Base-by-base conservation (phyloP, 2,888 invertebrate species). In the Nemurella pictetii region DNA sequence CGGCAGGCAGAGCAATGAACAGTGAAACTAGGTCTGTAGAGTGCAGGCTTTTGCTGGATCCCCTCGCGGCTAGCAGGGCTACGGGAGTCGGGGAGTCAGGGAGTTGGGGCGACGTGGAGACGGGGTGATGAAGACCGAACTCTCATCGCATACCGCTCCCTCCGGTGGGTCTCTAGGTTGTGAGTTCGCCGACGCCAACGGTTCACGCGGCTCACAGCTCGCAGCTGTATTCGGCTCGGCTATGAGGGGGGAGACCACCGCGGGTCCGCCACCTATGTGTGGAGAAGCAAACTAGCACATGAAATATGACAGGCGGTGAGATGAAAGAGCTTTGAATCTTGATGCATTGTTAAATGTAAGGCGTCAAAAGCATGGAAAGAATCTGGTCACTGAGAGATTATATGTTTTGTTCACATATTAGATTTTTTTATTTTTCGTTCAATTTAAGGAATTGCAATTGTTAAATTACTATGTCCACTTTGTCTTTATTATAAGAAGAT, bases 21-120 rank as follows among this genome's bases (percentile, higher is more conserved):
- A 55, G 20, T 55, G 55, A 27, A 75, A 75, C 75, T 75, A 75
- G 75, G 75, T 75, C 75, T 75, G 75, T 75, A 75, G 75, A 28
- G 75, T 75, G 9, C 26, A 12, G 75, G 26, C 20, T 28, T 26
- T 75, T 55, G 55, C 15, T 20, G 55, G 55, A n/a, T 25, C 75
- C 75, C 75, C 75, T 75, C 75, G 75, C 26, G 27, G 75, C 75
- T 4, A 20, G 75, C 26, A 4, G 26, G 15, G 26, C 32, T 36
- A 35, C 25, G 80, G 80, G 35, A 35, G 36, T 20, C 5, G 78
- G 30, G 28, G 78, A n/a, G 74, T 30, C 30, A 27, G 78, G 78
- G n/a, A 29, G 28, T 9, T 12, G 77, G 26, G 30, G 30, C 12
- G 78, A 28, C 15, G 4, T 78, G 78, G 30, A 74, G 74, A 25